Evolutionary conservation across 2,888 invertebrate genomes (phyloP), one percentile per base, ranked within the genome.

Genomic region (Epirrhoe tristata): DNA sequence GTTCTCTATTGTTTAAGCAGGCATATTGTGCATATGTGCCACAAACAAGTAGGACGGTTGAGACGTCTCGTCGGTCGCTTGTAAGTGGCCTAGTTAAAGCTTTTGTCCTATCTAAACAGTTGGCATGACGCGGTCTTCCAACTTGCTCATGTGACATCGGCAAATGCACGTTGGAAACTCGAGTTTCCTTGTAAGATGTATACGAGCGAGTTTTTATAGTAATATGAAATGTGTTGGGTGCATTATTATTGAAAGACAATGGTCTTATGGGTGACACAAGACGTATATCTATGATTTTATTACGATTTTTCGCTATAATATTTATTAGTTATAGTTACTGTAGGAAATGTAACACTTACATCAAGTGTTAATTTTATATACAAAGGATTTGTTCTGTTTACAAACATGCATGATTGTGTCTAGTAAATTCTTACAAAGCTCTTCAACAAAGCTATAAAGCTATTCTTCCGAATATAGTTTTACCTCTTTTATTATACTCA

Each of bases 41-140:
- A 72, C 67, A 76, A 79, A 65, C 62, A 71, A 82, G 79, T 83
- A 77, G 82, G 74, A 71, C 81, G 75, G 73, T 70, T 46, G 67
- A 68, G 68, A 71, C 76, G 78, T 73, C 24, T 1, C 24, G 24
- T 24, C 24, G 24, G 24, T 24, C 39, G 39, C 12, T 43, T 77
- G 77, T 84, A 83, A 84, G 81, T 81, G 86, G 81, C 86, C 87
- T 80, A 86, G 85, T 88, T 87, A 81, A 75, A 81, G 81, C 85
- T 81, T 83, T 87, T 86, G 87, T 89, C 83, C 81, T 84, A 85
- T 85, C 81, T 86, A 86, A 87, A 86, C 87, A 86, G 84, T 85
- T 83, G 83, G 79, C 81, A 72, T 71, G 75, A 69, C 68, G 69
- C 74, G 67, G 72, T 68, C 69, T 66, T 65, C 67, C 66, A 58